Evolutionary conservation across 1,140 invertebrate genomes (phyloP).

Genomic region (Bombus picipes): DNA sequence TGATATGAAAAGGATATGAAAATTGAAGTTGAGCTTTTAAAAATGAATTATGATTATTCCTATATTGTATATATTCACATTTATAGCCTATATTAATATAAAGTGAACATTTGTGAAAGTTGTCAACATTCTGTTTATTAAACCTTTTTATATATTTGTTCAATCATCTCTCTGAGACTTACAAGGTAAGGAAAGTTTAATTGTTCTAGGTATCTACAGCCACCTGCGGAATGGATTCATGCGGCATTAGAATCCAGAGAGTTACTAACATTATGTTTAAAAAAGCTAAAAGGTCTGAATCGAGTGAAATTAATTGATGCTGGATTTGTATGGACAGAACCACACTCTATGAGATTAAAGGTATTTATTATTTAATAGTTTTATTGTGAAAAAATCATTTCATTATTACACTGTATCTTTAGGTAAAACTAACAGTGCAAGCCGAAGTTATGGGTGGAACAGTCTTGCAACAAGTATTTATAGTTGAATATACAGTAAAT

Average conservation of each 20-base stretch:
- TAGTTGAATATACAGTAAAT: constrained; percentile 96
- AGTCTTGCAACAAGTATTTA: constrained; percentile 94
- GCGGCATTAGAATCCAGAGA: constrained; percentile 96
- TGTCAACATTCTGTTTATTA: background rate
- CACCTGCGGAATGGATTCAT: constrained; percentile 94
- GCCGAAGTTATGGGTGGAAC: constrained; percentile 94
- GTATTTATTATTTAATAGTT: constrained; percentile 77
- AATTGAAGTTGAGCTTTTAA: background rate
- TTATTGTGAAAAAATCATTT: constrained; percentile 2
- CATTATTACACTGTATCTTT: constrained; percentile 47
- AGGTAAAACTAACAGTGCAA: constrained; percentile 98
- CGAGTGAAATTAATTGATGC: constrained; percentile 97
- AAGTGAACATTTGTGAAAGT: too few species aligned
- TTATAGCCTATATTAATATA: background rate
- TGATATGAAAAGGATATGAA: background rate
- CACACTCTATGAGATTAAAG: constrained; percentile 98
- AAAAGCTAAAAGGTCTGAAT: constrained; percentile 96
- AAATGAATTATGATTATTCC: background rate
- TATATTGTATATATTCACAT: background rate
- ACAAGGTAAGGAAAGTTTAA: background rate
- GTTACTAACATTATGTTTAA: constrained; percentile 95
- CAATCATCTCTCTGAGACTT: background rate
- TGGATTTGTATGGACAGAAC: constrained; percentile 99
- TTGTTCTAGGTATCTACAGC: constrained; percentile 92
- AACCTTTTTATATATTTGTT: background rate